phyloP scores from a whole-genome alignment of 2,113 vertebrate genomes.

The Stigmatopora argus region DNA sequence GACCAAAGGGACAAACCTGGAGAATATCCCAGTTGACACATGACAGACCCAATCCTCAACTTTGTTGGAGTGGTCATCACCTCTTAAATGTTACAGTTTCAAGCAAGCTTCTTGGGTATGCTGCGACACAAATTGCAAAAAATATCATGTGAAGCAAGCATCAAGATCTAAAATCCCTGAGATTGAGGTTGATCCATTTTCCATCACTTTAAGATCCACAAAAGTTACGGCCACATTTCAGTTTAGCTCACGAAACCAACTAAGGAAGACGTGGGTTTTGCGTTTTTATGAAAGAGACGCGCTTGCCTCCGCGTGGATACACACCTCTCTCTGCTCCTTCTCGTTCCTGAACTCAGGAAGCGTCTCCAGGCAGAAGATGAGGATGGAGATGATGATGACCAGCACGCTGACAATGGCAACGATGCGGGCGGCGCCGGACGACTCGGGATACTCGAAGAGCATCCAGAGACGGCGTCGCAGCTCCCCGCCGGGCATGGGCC shows the following conservation, averaged over 20 bases:
- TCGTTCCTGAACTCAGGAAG: conserved; percentile 84
- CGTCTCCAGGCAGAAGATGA: conserved; percentile 92
- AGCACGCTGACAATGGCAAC: conserved; percentile 89
- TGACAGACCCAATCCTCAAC: not conserved
- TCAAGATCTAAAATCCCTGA: not conserved
- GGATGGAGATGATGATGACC: conserved; percentile 89
- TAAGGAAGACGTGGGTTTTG: not conserved
- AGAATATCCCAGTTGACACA: not conserved
- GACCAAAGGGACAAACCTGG: not conserved
- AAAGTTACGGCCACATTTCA: not conserved
- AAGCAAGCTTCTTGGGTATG: not conserved
- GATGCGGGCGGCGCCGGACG: conserved; percentile 80
- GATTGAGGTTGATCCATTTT: too few relatives aligned
- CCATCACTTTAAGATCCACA: not conserved
- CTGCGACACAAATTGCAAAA: not conserved
- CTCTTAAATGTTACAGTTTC: not conserved
- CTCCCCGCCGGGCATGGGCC: conserved; percentile 70
- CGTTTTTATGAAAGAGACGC: not conserved
- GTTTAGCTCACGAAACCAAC: not conserved
- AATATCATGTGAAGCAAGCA: not conserved
- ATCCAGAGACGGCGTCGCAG: conserved; percentile 80
- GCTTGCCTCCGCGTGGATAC: conserved; percentile 17
- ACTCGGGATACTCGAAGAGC: conserved; percentile 89
- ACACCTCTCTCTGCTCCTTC: conserved; percentile 76
- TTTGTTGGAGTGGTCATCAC: not conserved